phyloP scores from a whole-genome alignment of 2,113 vertebrate genomes.

The Apistogramma diplotaenia region DNA sequence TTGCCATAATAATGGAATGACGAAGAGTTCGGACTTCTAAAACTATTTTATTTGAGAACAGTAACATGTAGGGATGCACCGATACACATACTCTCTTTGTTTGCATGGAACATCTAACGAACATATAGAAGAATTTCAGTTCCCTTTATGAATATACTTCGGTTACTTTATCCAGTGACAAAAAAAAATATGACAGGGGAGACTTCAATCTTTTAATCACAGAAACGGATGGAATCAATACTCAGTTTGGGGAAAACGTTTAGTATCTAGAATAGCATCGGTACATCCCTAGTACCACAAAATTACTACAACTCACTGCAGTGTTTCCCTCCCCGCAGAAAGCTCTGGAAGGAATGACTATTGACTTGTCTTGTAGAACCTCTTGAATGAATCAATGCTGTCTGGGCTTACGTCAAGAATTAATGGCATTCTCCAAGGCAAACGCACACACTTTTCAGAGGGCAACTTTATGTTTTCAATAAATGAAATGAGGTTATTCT shows the following conservation, averaged over 20 bases:
- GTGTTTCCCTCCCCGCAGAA: slow-evolving; percentile 42
- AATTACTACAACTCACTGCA: slow-evolving; percentile 48
- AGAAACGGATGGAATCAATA: slow-evolving; percentile 27
- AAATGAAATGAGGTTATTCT: slow-evolving; percentile 58
- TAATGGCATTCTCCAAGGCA: slow-evolving; percentile 54
- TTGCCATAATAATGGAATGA: slow-evolving; percentile 35
- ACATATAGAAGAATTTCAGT: slow-evolving; percentile 1
- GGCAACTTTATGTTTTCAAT: slow-evolving; percentile 38
- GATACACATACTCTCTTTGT: slow-evolving; percentile 32
- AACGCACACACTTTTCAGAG: slow-evolving; percentile 45
- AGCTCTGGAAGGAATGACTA: slow-evolving; percentile 59
- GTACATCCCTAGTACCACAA: slow-evolving; percentile 57
- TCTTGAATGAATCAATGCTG: slow-evolving; percentile 67
- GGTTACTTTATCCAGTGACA: slow-evolving; percentile 23
- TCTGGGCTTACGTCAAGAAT: slow-evolving; percentile 66
- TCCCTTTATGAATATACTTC: slow-evolving; percentile 26
- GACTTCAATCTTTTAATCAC: slow-evolving; percentile 22
- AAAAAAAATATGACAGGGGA: slow-evolving; percentile 14
- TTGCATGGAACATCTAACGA: slow-evolving; percentile 20
- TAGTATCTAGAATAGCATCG: slow-evolving; percentile 14
- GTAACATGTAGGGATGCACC: slow-evolving; percentile 61
- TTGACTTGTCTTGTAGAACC: slow-evolving; percentile 56
- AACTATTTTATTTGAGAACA: slow-evolving; percentile 39
- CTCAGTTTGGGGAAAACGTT: slow-evolving; percentile 19
- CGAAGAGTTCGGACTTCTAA: slow-evolving; percentile 40